A percentile compares a stretch with the other conserved stretches of the same genome.
Evolutionary conservation across 2,888 invertebrate species (phyloP).

Genomic region (Diploptera punctata): DNA sequence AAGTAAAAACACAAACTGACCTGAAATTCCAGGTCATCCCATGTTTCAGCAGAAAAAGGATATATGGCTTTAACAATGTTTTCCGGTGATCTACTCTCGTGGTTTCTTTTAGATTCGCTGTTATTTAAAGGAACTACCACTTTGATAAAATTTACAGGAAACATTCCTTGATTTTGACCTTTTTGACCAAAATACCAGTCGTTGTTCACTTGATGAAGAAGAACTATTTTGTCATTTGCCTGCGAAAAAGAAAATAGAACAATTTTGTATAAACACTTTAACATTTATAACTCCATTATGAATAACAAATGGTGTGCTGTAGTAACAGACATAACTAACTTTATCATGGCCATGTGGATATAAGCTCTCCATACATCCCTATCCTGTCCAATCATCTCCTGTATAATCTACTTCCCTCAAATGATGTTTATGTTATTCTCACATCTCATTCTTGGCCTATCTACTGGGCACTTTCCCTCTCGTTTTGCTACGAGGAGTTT

Average conservation of each 20-base stretch:
- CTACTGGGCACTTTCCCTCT: no score
- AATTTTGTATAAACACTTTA: neutral
- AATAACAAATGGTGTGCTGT: no score
- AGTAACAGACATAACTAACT: no score
- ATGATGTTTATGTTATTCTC: no score
- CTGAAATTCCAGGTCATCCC: constrained; percentile 63
- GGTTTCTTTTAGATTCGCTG: no score
- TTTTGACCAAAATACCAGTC: constrained; percentile 83
- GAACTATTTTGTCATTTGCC: constrained; percentile 74
- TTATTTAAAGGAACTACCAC: constrained; percentile 69
- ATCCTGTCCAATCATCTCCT: no score
- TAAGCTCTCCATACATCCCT: no score
- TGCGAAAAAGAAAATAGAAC: constrained; percentile 54
- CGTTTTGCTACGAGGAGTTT: no score
- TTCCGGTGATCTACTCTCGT: constrained; percentile 49
- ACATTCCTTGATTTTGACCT: constrained; percentile 76
- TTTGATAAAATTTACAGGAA: constrained; percentile 81
- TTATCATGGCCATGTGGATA: no score
- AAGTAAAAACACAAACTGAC: constrained; percentile 52
- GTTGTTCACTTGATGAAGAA: constrained; percentile 72
- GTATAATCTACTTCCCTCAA: no score
- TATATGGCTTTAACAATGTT: constrained; percentile 69
- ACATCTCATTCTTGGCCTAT: no score
- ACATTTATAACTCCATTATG: no score
- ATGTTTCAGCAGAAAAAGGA: constrained; percentile 69